phyloP scores from a whole-genome alignment of 2,888 invertebrate genomes.

The Meteorus cinctellus region DNA sequence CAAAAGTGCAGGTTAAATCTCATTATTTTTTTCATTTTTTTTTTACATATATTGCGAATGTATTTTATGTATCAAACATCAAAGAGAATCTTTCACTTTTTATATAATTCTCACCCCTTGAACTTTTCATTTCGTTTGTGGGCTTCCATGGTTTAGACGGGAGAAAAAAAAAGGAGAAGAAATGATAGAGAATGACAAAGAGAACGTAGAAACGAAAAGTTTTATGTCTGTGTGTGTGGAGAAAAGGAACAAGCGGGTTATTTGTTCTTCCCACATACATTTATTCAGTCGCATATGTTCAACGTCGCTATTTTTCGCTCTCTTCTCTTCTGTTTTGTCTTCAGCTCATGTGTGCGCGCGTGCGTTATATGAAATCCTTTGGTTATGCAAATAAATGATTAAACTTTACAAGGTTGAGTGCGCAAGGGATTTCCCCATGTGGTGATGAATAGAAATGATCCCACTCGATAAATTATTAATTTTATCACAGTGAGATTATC shows the following conservation, averaged over 20 bases:
- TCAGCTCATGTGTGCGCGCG: slow-evolving; percentile 5
- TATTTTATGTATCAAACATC: background rate
- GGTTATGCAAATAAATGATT: slow-evolving; percentile 37
- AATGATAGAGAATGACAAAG: background rate
- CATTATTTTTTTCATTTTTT: background rate
- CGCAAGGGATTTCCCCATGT: background rate
- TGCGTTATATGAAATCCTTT: background rate
- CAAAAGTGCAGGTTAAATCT: too few species aligned
- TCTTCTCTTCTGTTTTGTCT: slow-evolving; percentile 3
- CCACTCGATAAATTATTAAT: slow-evolving; percentile 3
- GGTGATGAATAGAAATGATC: slow-evolving; percentile 1
- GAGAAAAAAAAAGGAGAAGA: background rate
- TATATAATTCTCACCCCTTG: background rate
- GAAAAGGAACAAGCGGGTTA: slow-evolving; percentile 21
- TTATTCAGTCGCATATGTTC: slow-evolving; percentile 19
- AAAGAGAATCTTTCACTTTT: background rate
- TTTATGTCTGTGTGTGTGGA: background rate
- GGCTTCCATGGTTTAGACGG: background rate
- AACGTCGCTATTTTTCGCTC: background rate
- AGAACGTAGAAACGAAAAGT: background rate
- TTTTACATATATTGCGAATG: background rate
- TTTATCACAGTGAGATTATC: background rate
- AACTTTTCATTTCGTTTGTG: background rate
- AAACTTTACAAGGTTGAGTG: slow-evolving; percentile 19
- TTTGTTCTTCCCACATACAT: slow-evolving; percentile 36